Conservation (phyloP, 2,113 vertebrate genomes). For the Butorides virescens region DNA sequence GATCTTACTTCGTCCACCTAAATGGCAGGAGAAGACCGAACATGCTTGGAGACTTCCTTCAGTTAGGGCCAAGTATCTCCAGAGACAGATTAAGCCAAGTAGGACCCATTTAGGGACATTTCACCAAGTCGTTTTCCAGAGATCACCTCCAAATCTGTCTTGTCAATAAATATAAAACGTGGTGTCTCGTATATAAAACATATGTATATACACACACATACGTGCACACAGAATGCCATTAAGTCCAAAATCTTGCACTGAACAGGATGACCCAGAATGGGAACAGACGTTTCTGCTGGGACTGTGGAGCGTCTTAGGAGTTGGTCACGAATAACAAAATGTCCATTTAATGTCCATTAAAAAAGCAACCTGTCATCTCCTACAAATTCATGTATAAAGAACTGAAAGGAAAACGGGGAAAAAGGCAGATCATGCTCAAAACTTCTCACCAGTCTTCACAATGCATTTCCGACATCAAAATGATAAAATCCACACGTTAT, state of each 20-base stretch:
- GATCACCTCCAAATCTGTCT: neutral
- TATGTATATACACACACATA: fast-evolving
- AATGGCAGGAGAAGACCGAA: neutral
- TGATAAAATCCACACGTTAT: neutral
- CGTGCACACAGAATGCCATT: neutral
- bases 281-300: neutral
- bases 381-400: neutral
- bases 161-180: neutral
- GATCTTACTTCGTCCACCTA: neutral
- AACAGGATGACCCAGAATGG: neutral
- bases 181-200: neutral
- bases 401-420: neutral
- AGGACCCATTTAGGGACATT: neutral
- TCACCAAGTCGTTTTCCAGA: fast-evolving
- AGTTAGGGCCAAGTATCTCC: neutral
- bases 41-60: neutral
- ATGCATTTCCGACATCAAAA: neutral
- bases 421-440: neutral
- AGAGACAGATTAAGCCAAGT: neutral
- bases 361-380: fast-evolving
- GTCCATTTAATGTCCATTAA: too few species aligned
- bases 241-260: neutral
- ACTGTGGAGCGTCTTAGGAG: neutral
- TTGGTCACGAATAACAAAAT: neutral
- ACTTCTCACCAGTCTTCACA: neutral